phyloP scores from a whole-genome alignment of 2,888 invertebrate species.

The Dolichopus griseipennis region DNA sequence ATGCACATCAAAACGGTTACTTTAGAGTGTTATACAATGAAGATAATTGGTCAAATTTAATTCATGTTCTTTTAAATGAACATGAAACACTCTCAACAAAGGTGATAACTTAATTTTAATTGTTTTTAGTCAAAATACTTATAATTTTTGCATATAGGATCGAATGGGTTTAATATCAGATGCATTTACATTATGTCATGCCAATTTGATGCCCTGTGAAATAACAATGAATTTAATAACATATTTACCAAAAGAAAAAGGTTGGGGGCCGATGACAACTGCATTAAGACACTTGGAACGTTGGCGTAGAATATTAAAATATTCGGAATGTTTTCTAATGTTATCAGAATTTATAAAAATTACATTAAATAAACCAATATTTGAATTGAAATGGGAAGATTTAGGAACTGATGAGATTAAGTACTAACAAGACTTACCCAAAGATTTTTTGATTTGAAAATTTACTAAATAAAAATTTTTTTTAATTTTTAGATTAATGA shows the following conservation, averaged over 20 bases:
- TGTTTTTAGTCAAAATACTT: neutral
- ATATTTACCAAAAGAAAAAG: constrained; percentile 40
- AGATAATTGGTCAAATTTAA: constrained; percentile 41
- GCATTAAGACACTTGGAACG: constrained; percentile 40
- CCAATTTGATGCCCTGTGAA: constrained; percentile 42
- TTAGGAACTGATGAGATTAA: constrained; percentile 37
- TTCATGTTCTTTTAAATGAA: constrained; percentile 35
- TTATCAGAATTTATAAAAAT: constrained; percentile 42
- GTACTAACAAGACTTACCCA: constrained; percentile 23
- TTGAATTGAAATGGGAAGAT: constrained; percentile 39
- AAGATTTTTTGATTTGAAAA: neutral
- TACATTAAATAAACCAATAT: constrained; percentile 37
- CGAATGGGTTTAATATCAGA: constrained; percentile 43
- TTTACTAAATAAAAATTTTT: too few relatives aligned
- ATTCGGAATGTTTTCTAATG: constrained; percentile 43
- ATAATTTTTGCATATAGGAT: constrained; percentile 29
- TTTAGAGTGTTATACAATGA: constrained; percentile 42
- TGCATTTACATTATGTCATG: constrained; percentile 42
- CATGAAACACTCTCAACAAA: constrained; percentile 37
- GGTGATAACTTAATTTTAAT: constrained; percentile 24
- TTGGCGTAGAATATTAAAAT: constrained; percentile 44
- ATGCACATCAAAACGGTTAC: constrained; percentile 41
- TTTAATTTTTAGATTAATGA: constrained; percentile 33
- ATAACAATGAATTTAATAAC: constrained; percentile 42
- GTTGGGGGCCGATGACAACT: constrained; percentile 41